Evolutionary conservation across 30 jellyfish, hydroid and myxozoan genomes (phyloP), one percentile per base, ranked within the genome.

Genomic region (Haliclystus octoradiatus): DNA sequence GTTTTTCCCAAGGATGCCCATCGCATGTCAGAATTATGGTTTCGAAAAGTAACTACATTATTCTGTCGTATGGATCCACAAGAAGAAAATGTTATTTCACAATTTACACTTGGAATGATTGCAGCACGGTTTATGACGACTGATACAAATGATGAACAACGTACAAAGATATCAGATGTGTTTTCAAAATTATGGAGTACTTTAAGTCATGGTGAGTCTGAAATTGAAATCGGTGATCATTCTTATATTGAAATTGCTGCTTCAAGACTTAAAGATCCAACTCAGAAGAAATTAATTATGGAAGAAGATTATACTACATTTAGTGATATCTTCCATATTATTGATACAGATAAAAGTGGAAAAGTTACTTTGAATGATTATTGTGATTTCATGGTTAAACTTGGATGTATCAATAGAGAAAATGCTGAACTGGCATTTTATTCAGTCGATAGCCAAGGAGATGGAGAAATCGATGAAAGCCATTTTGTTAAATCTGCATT

Each of bases 31-130:
- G 57, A 40, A 5, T 40, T 40, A 19, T 40, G 57, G 57, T 40
- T 40, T 40, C 57, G 57, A 9, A 40, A 40, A 40, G 14, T 40
- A 19, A 40, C 57, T 9, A 40, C 57, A 40, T 40, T 40, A 19
- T 40, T 40, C 57, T 40, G 57, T 40, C 57, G 57, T 19, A 40
- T 40, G 57, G 57, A 40, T 40, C 57, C 57, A 5, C 57, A 40
- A 40, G 57, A 40, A 40, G 57, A 40, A 40, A 40, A 40, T 19
- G 57, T 40, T 40, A 9, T 40, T 5, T 40, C 57, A 19, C 9
- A 40, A 19, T 40, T 40, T 19, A 40, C 57, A 19, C 9, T 40
- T 9, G 57, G 57, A 5, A 5, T 19, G 14, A 40, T 40, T 19
- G 57, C 57, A 9, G 19, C 14, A 5, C 9, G 57, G 19, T 40